These are phyloP conservation scores for Epinephelus awoara DNA, from an alignment of 2,797 vertebrate species.

Conservation along the genomic window DNA sequence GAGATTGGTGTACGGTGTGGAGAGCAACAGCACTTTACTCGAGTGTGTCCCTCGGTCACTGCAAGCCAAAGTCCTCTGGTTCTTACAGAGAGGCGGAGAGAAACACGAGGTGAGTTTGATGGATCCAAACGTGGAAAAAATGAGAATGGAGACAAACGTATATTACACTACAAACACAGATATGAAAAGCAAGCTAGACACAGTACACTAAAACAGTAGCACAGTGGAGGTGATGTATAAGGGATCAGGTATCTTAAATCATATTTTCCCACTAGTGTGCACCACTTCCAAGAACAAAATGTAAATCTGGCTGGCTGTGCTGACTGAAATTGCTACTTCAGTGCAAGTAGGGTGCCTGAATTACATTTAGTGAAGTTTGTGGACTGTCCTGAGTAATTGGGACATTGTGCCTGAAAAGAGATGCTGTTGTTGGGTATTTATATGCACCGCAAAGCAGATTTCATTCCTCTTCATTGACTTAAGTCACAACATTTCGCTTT, in stretches of 20 bases:
- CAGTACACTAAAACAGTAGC: background rate
- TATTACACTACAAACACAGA: background rate
- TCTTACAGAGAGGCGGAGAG: slow-evolving; percentile 88
- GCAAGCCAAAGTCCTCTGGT: slow-evolving; percentile 95
- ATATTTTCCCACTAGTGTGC: background rate
- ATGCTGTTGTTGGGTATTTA: background rate
- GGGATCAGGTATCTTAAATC: background rate
- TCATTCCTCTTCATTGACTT: too few relatives aligned
- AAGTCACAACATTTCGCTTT: background rate
- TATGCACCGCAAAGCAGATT: too few relatives aligned
- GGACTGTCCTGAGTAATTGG: background rate
- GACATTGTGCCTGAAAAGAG: background rate
- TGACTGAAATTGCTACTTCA: background rate
- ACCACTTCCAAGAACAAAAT: background rate
- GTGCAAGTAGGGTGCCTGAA: background rate
- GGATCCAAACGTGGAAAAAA: background rate
- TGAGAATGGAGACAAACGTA: background rate
- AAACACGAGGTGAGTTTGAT: slow-evolving; percentile 88
- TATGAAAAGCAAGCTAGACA: background rate
- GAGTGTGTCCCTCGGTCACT: slow-evolving; percentile 95
- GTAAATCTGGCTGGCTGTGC: background rate
- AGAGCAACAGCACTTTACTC: slow-evolving; percentile 95
- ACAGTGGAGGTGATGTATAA: background rate
- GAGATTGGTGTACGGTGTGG: slow-evolving; percentile 90
- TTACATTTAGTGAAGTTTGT: background rate